phyloP scores from a whole-genome alignment of 1,140 invertebrate genomes.

The Drosophila sturtevanti region DNA sequence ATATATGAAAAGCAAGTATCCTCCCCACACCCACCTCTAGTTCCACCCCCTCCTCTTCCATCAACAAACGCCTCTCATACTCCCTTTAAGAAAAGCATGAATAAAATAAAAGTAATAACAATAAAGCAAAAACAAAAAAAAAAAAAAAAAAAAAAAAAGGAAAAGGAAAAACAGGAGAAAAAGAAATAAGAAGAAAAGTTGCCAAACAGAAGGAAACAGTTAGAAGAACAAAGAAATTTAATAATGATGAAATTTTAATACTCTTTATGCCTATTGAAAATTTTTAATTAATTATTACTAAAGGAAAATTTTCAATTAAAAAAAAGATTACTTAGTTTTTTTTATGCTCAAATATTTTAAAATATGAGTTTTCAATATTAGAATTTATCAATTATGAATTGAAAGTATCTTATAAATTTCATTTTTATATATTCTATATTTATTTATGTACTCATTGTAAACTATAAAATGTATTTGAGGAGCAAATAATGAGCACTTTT shows the following conservation, averaged over 20 bases:
- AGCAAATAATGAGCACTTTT: too few species aligned
- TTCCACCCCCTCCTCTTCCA: background rate
- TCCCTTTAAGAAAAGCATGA: background rate
- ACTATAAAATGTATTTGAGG: too few species aligned
- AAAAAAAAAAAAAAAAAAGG: conserved; percentile 17
- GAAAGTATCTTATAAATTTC: too few species aligned
- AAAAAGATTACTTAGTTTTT: too few species aligned
- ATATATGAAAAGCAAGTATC: conserved; percentile 64
- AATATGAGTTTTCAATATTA: too few species aligned
- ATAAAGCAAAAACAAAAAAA: conserved; percentile 22
- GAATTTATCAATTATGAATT: too few species aligned
- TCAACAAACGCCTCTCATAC: background rate
- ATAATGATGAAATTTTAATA: background rate
- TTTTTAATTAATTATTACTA: too few species aligned
- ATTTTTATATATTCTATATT: too few species aligned
- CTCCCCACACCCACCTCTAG: background rate
- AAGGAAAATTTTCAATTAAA: too few species aligned
- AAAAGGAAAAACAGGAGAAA: conserved; percentile 15
- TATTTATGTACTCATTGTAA: too few species aligned
- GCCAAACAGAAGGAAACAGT: conserved; percentile 32
- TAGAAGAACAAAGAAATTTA: conserved; percentile 14
- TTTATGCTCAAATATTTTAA: too few species aligned
- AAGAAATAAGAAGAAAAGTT: conserved; percentile 48
- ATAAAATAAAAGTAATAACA: conserved; percentile 10
- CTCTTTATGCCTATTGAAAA: background rate